phyloP scores from a whole-genome alignment of 2,113 vertebrate species.

The Pygoscelis antarcticus region DNA sequence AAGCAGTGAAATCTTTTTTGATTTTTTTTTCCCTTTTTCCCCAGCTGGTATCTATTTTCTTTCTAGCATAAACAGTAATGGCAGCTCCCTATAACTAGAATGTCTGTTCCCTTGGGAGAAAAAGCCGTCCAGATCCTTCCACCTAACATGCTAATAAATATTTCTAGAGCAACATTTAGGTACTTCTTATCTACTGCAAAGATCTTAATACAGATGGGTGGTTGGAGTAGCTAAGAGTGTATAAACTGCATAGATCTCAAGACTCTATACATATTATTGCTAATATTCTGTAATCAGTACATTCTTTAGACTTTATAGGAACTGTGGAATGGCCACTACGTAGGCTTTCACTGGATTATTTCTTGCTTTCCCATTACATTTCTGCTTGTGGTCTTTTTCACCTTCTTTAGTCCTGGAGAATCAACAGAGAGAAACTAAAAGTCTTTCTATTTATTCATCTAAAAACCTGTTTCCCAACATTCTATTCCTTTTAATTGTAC shows the following conservation, averaged over 20 bases:
- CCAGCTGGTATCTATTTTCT: neutral
- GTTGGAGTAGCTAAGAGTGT: neutral
- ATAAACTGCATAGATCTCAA: neutral
- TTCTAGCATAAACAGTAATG: neutral
- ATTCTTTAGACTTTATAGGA: neutral
- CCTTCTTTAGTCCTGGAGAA: neutral
- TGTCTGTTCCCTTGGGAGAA: neutral
- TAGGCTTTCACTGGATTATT: neutral
- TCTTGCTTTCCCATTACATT: neutral
- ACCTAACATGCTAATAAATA: neutral
- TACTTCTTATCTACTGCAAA: neutral
- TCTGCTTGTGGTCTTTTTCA: neutral
- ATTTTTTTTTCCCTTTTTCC: fast-evolving
- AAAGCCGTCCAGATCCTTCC: neutral
- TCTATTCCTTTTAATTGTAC: neutral
- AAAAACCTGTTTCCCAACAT: neutral
- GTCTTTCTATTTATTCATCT: neutral
- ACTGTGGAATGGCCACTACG: neutral
- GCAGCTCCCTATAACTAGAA: neutral
- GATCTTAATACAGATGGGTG: neutral
- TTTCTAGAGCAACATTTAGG: neutral
- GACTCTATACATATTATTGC: neutral
- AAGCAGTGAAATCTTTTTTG: neutral
- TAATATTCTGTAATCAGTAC: neutral
- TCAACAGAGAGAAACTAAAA: neutral